Conservation (phyloP, 1,140 invertebrate species). For the Ips nitidus region DNA sequence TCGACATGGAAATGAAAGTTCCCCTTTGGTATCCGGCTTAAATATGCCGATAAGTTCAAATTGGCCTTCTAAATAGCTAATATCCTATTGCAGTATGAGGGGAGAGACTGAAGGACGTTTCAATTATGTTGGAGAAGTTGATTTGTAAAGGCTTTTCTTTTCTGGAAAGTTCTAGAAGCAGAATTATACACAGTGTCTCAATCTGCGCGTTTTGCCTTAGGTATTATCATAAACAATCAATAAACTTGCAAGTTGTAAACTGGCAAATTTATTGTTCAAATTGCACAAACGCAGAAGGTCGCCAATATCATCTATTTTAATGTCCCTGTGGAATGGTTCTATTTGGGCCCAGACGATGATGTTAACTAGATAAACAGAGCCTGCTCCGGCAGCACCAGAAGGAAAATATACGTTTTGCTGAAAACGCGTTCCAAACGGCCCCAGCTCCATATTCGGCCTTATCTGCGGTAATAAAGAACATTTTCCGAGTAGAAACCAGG, state of each 20-base stretch:
- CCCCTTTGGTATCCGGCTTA: too few species aligned
- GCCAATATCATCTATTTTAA: constrained; percentile 24
- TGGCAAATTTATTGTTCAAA: not conserved
- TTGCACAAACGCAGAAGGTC: not conserved
- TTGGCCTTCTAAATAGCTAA: too few species aligned
- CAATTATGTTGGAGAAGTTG: too few species aligned
- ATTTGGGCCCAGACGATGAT: constrained; percentile 15
- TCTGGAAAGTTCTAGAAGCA: too few species aligned
- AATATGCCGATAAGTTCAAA: too few species aligned
- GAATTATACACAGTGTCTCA: too few species aligned
- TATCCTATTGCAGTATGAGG: too few species aligned
- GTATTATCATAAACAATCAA: too few species aligned
- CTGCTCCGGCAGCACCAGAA: not conserved
- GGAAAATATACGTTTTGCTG: constrained; percentile 23
- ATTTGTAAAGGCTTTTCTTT: too few species aligned
- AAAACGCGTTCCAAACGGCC: constrained; percentile 15
- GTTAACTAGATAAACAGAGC: constrained; percentile 16
- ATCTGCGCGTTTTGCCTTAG: too few species aligned
- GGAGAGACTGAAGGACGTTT: too few species aligned
- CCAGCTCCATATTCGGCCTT: constrained; percentile 8
- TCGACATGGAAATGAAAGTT: too few species aligned
- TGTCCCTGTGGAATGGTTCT: constrained; percentile 18
- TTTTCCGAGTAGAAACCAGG: constrained; percentile 14
- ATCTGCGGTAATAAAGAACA: constrained; percentile 13
- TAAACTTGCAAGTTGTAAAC: not conserved